Base-by-base conservation (phyloP, 2,113 vertebrate species). In the Anarrhichthys ocellatus region DNA sequence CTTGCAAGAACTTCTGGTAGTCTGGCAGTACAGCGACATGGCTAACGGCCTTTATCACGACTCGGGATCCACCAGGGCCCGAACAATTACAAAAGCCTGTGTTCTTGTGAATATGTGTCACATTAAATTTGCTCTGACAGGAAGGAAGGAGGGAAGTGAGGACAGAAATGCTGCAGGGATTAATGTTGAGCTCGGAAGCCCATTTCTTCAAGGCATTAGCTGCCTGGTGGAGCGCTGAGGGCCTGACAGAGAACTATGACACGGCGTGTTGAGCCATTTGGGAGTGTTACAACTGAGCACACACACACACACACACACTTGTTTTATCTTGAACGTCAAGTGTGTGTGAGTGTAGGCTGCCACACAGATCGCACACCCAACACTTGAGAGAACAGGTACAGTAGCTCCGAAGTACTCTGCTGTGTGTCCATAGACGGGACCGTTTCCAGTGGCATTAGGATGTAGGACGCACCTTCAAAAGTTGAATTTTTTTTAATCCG, bases 71-170 rank as follows among this genome's bases (percentile, higher is more conserved):
- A 86, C 85, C 81, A 76, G 86, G 84, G 92, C 90, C 84, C 27
- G 75, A 90, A 94, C 92, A 92, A 94, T 94, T 92, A 93, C 91
- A 83, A 87, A 80, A 52, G 73, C 67, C 85, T 74, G 70, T 91
- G 91, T 90, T 93, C 89, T 90, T 92, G 88, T 91, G 90, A 92
- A 93, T 93, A 91, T 89, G 83, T 92, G 91, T 95, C 94, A 94
- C 89, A 85, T 93, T 93, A 93, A 79, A 94, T 94, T 89, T 86
- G 59, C 77, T 64, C 73, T 87, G 90, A 91, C 90, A 90, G 86
- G 82, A 89, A 84, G 81, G 66, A 92, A 91, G 82, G 78, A 88
- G 87, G 68, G 59, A 87, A 88, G 89, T 65, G 80, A 83, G 88
- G 91, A 91, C 90, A 89, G 83, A 81, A 90, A 90, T 73, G 88